phyloP scores from a whole-genome alignment of 2,888 invertebrate genomes.

The Troides helena region DNA sequence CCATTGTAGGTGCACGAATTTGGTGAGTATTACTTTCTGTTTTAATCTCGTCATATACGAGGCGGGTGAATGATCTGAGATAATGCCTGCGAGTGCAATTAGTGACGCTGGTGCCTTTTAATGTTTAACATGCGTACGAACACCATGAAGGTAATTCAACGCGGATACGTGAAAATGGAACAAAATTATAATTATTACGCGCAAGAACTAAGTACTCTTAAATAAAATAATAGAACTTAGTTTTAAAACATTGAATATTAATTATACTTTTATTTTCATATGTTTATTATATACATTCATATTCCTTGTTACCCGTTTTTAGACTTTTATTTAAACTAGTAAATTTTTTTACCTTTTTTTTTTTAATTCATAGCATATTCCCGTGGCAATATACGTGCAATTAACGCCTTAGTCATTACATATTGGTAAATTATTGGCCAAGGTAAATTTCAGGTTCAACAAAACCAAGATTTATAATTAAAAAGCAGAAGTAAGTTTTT shows the following conservation, averaged over 20 bases:
- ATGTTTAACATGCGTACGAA: conserved; percentile 29
- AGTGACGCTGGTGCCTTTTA: conserved; percentile 38
- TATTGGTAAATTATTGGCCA: too few species aligned
- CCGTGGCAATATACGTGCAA: too few species aligned
- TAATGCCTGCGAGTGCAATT: conserved; percentile 42
- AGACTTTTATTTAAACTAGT: too few species aligned
- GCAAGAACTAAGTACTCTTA: not conserved
- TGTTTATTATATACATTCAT: too few species aligned
- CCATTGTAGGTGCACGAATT: conserved; percentile 77
- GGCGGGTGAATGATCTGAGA: conserved; percentile 54
- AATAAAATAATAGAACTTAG: not conserved
- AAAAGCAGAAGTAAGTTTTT: too few species aligned
- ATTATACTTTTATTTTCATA: not conserved
- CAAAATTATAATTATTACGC: not conserved
- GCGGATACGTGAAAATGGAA: not conserved
- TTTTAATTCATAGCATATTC: too few species aligned
- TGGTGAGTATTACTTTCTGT: conserved; percentile 72
- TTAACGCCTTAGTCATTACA: too few species aligned
- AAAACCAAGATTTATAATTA: too few species aligned
- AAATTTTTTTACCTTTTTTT: too few species aligned
- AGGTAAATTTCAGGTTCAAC: too few species aligned
- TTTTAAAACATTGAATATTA: not conserved
- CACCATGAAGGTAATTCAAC: not conserved
- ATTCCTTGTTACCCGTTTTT: too few species aligned
- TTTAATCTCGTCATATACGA: conserved; percentile 61